Percentiles rank a stretch among this genome's conserved stretches.
Evolutionary conservation across 2,797 vertebrate genomes (phyloP).

Genomic region (Lemur catta): DNA sequence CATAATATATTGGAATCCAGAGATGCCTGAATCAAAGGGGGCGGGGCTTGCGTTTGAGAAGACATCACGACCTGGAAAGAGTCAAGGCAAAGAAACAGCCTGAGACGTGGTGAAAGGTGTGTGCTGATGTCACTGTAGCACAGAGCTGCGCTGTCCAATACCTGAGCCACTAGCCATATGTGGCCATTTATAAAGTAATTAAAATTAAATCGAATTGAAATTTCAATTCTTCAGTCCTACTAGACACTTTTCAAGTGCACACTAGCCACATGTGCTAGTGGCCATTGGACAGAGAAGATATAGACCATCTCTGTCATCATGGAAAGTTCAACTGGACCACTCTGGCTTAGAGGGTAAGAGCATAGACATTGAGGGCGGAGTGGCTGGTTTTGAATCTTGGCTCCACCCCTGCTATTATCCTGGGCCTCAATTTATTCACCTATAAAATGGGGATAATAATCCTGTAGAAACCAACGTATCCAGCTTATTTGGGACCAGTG

Average conservation of each 20-base stretch:
- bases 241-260: neutral
- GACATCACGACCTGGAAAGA: neutral
- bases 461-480: neutral
- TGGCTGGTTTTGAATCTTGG: neutral
- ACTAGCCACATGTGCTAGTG: neutral
- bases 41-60: neutral
- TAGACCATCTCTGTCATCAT: neutral
- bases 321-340: fast-evolving
- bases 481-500: neutral
- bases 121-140: neutral
- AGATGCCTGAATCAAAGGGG: neutral
- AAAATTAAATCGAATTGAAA: neutral
- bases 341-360: neutral
- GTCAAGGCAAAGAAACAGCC: neutral
- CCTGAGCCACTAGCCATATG: neutral
- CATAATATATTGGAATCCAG: neutral
- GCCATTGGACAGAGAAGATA: neutral
- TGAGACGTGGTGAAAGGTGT: neutral
- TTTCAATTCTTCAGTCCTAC: neutral
- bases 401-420: neutral
- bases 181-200: neutral
- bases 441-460: neutral
- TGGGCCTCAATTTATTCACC: neutral
- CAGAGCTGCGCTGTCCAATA: neutral
- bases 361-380: neutral